Conservation (phyloP, 1,140 invertebrate species). For the Solenopsis fugax region DNA sequence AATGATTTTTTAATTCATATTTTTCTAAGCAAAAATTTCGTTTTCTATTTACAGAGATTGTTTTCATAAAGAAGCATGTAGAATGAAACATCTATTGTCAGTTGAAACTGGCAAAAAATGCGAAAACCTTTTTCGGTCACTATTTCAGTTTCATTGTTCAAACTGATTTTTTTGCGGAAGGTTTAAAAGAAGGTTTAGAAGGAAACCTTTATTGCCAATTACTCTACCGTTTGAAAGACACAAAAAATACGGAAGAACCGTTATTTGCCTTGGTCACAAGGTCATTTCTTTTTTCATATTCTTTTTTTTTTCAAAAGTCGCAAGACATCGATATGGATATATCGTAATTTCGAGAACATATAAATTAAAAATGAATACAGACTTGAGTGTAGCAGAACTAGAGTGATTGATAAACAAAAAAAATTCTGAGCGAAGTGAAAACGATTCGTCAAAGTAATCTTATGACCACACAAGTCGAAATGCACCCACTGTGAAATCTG, state of each 20-base stretch:
- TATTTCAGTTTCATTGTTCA: neutral
- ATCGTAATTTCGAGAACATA: neutral
- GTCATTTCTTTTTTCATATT: conserved; percentile 71
- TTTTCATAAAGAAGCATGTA: neutral
- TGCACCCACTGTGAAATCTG: neutral
- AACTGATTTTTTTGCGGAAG: neutral
- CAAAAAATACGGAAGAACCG: conserved; percentile 68
- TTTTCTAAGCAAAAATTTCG: neutral
- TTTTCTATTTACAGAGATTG: neutral
- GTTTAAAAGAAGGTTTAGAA: neutral
- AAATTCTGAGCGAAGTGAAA: conserved; percentile 58
- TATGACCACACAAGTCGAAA: conserved; percentile 43
- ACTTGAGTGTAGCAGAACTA: conserved; percentile 44
- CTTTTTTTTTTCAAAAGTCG: conserved; percentile 65
- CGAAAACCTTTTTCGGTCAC: conserved; percentile 66
- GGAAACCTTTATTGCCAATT: neutral
- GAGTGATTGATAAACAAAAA: conserved; percentile 43
- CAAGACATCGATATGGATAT: conserved; percentile 46
- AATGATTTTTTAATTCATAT: neutral
- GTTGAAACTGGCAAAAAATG: conserved; percentile 16
- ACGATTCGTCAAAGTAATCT: conserved; percentile 26
- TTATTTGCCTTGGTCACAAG: conserved; percentile 72
- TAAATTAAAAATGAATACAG: neutral
- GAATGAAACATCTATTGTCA: neutral
- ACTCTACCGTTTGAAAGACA: conserved; percentile 1